Evolutionary conservation across 2,888 invertebrate species (phyloP).

Genomic region (Ecdyonurus torrentis): DNA sequence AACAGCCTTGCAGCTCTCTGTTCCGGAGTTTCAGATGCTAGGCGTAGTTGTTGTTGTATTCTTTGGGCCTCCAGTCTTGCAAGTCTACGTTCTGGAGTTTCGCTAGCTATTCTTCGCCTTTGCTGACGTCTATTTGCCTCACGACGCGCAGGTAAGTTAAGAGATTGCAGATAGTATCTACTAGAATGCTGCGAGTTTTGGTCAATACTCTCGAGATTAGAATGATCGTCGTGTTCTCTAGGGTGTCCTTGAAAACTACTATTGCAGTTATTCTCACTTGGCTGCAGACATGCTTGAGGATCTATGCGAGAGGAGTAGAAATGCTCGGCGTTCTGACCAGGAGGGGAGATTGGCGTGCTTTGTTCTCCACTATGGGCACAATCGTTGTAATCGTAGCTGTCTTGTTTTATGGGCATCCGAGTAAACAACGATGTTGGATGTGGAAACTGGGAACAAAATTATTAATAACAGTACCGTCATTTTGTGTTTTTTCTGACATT

Average conservation of each 20-base stretch:
- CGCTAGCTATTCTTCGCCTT: not conserved
- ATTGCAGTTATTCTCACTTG: not conserved
- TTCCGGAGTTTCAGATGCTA: not conserved
- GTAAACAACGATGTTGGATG: not conserved
- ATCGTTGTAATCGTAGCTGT: conserved; percentile 1
- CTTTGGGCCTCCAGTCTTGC: conserved; percentile 1
- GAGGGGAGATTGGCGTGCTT: not conserved
- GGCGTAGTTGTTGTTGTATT: not conserved
- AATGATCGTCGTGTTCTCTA: not conserved
- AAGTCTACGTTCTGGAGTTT: not conserved
- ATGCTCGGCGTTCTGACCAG: not conserved
- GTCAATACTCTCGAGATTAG: not conserved
- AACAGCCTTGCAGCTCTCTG: not conserved
- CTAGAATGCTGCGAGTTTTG: not conserved
- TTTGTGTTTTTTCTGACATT: not conserved
- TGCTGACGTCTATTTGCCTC: not conserved
- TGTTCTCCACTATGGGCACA: not conserved
- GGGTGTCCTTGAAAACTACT: not conserved
- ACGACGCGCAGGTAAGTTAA: not conserved
- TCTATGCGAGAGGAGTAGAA: not conserved
- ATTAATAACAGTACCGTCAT: not conserved
- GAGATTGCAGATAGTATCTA: not conserved
- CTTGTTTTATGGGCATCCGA: not conserved
- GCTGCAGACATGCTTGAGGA: not conserved
- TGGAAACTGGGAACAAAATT: not conserved